Evolutionary conservation across 2,888 invertebrate genomes (phyloP).

Genomic region (Phania funesta): DNA sequence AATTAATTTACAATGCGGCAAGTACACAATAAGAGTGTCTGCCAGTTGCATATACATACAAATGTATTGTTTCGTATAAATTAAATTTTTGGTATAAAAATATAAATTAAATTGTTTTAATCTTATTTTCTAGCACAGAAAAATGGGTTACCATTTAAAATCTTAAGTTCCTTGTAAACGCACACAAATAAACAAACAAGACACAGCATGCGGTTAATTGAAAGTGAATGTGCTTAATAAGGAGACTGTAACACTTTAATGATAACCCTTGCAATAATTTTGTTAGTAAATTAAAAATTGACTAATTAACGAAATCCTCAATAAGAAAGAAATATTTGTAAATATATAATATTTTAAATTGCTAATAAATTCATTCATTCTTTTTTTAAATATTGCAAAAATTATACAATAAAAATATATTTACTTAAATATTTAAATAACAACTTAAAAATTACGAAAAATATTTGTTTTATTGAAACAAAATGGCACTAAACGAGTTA

Average conservation of each 20-base stretch:
- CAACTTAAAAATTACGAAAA: conserved; percentile 53
- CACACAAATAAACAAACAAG: too few species aligned
- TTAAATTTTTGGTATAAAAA: conserved; percentile 57
- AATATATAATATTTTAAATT: neutral
- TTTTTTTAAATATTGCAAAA: conserved; percentile 54
- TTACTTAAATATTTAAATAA: conserved; percentile 66
- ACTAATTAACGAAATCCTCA: conserved; percentile 15
- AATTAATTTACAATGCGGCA: too few species aligned
- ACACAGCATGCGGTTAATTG: too few species aligned
- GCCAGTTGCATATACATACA: too few species aligned
- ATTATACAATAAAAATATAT: neutral
- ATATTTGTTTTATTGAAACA: conserved; percentile 31
- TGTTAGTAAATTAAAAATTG: conserved; percentile 32
- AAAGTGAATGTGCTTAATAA: neutral
- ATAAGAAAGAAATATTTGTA: neutral
- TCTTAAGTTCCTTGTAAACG: too few species aligned
- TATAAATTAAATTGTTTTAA: conserved; percentile 10
- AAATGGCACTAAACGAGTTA: conserved; percentile 63
- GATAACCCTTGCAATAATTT: neutral
- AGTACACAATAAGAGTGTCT: too few species aligned
- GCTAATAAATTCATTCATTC: conserved; percentile 60
- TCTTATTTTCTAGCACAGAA: neutral
- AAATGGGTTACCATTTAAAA: too few species aligned
- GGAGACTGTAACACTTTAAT: neutral
- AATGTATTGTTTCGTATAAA: too few species aligned